These are phyloP conservation scores for Corynorhinus townsendii DNA, from an alignment of 2,113 vertebrate species.

Conservation along the genomic window DNA sequence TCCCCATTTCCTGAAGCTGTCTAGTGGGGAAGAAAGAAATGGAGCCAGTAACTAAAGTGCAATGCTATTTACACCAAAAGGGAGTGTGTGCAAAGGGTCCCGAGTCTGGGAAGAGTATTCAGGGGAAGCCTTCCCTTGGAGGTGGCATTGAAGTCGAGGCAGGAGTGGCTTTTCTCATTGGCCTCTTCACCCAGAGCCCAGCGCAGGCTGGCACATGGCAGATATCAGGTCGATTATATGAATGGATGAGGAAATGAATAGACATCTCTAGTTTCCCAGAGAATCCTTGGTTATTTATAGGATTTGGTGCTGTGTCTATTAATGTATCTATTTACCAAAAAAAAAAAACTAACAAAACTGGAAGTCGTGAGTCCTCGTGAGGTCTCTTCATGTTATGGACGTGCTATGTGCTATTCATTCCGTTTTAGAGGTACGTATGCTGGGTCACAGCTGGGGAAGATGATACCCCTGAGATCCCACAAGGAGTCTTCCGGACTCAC, in stretches of 20 bases:
- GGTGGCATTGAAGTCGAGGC: background rate
- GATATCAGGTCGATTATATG: background rate
- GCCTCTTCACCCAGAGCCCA: background rate
- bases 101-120: background rate
- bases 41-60: background rate
- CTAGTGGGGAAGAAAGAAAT: background rate
- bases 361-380: background rate
- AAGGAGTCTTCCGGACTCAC: background rate
- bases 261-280: background rate
- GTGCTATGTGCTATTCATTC: background rate
- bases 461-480: conserved; percentile 59
- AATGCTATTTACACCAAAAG: background rate
- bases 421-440: conserved; percentile 22
- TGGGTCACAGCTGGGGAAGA: conserved; percentile 42
- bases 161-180: background rate
- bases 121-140: background rate
- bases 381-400: background rate
- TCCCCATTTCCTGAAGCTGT: background rate
- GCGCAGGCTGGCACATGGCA: background rate
- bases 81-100: background rate
- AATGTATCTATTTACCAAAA: background rate
- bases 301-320: background rate
- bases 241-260: background rate
- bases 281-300: background rate
- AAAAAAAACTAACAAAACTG: background rate